phyloP scores from a whole-genome alignment of 2,797 vertebrate genomes.

The Acanthopagrus latus region DNA sequence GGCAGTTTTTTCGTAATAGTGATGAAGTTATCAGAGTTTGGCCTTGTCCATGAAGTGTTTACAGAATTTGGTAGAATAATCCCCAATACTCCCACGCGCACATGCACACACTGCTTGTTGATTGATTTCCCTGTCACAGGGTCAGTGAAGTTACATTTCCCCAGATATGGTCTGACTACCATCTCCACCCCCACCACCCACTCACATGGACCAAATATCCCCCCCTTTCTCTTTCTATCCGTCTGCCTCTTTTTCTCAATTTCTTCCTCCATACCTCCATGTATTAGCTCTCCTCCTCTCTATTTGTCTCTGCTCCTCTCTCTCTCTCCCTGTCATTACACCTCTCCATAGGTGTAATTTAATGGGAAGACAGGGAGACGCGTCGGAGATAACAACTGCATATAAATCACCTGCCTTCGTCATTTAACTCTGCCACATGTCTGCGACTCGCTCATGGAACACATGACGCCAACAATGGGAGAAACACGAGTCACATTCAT shows the following conservation, averaged over 20 bases:
- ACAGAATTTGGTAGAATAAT: conserved; percentile 34
- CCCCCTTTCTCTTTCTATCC: conserved; percentile 50
- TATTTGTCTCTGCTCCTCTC: conserved; percentile 7
- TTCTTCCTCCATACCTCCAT: conserved; percentile 19
- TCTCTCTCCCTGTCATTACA: conserved; percentile 13
- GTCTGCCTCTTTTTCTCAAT: conserved; percentile 51
- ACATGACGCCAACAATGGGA: not conserved
- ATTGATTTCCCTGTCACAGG: conserved; percentile 74
- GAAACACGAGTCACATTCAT: not conserved
- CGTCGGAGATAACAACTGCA: conserved; percentile 31
- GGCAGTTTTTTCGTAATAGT: conserved; percentile 31
- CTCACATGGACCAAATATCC: conserved; percentile 45
- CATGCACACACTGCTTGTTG: conserved; percentile 56
- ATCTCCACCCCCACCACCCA: conserved; percentile 6
- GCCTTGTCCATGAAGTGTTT: conserved; percentile 38
- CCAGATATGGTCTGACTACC: conserved; percentile 60
- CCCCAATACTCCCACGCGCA: conserved; percentile 7
- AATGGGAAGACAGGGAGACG: conserved; percentile 22
- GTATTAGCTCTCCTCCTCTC: conserved; percentile 27
- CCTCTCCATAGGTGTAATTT: conserved; percentile 32
- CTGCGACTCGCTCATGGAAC: not conserved
- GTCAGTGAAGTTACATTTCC: conserved; percentile 71
- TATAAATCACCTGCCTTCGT: conserved; percentile 28
- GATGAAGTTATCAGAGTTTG: conserved; percentile 26
- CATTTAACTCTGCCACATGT: not conserved